These are phyloP conservation scores for Pilophorus perplexus DNA, from an alignment of 2,888 invertebrate genomes.

Conservation along the genomic window DNA sequence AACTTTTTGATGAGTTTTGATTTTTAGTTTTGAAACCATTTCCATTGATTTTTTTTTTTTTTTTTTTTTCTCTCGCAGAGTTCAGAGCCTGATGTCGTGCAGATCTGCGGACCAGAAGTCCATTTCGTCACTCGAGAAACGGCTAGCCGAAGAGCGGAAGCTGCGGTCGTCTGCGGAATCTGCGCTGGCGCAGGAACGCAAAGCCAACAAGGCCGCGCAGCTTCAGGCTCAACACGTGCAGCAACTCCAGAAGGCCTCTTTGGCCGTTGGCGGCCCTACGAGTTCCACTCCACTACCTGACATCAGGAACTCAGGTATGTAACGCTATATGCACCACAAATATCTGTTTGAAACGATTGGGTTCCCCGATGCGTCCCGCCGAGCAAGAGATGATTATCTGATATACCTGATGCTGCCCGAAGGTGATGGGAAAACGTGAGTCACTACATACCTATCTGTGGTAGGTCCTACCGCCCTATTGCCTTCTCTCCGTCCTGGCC, in stretches of 20 bases:
- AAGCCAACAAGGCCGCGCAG: constrained; percentile 59
- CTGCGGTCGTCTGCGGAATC: constrained; percentile 70
- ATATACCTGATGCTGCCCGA: no score
- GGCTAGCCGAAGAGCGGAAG: constrained; percentile 81
- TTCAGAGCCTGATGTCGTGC: constrained; percentile 68
- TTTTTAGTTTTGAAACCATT: no score
- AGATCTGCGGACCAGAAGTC: constrained; percentile 77
- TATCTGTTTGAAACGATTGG: no score
- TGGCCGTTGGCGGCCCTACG: constrained; percentile 36
- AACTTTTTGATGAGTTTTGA: no score
- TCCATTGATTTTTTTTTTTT: neutral
- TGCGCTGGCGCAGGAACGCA: constrained; percentile 60
- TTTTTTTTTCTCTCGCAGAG: neutral
- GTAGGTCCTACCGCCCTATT: no score
- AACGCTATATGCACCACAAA: no score
- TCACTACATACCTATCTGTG: no score
- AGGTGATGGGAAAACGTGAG: no score
- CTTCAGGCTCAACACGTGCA: constrained; percentile 51
- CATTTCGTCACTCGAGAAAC: constrained; percentile 67
- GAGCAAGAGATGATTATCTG: no score
- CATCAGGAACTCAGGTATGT: constrained; percentile 19
- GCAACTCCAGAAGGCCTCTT: constrained; percentile 35
- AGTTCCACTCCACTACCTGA: constrained; percentile 30
- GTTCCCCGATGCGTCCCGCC: no score
- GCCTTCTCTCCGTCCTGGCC: no score